These are phyloP conservation scores for Oscheius sp. DNA, from an alignment of 2,888 invertebrate species.

Conservation along the genomic window DNA sequence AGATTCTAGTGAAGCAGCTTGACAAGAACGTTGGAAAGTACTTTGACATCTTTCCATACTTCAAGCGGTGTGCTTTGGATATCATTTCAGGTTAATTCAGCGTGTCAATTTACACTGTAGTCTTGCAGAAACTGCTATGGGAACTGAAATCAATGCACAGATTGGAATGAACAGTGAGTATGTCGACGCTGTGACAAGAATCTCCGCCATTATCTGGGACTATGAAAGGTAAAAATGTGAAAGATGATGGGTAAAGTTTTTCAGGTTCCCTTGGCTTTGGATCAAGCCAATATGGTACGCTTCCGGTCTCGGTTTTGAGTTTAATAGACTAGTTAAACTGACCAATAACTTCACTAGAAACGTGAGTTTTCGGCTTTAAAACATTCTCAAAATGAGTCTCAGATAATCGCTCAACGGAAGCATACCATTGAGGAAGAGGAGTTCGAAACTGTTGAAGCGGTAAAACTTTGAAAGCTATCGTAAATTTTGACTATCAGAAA, in stretches of 20 bases:
- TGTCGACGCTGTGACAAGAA: constrained; percentile 52
- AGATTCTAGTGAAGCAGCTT: constrained; percentile 73
- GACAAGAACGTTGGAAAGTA: constrained; percentile 59
- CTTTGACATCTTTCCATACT: constrained; percentile 75
- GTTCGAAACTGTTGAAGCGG: neutral
- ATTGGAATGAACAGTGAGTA: constrained; percentile 56
- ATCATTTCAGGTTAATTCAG: constrained; percentile 66
- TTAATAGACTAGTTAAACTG: constrained; percentile 43
- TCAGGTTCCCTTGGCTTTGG: constrained; percentile 70
- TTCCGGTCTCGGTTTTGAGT: constrained; percentile 74
- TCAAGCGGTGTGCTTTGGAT: constrained; percentile 77
- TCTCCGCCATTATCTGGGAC: constrained; percentile 59
- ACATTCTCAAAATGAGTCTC: neutral
- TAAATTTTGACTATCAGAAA: constrained; percentile 7
- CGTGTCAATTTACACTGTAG: neutral
- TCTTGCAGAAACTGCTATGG: constrained; percentile 65
- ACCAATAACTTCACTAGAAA: constrained; percentile 57
- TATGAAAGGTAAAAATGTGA: constrained; percentile 41
- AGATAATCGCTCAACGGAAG: constrained; percentile 1
- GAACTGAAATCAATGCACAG: constrained; percentile 61
- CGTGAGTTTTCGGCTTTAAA: constrained; percentile 34
- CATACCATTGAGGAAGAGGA: constrained; percentile 53
- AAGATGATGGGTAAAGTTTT: neutral
- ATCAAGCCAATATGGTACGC: constrained; percentile 78
- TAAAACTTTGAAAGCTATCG: neutral